Evolutionary conservation across 2,888 invertebrate species (phyloP).

Genomic region (Punctoribates punctum): DNA sequence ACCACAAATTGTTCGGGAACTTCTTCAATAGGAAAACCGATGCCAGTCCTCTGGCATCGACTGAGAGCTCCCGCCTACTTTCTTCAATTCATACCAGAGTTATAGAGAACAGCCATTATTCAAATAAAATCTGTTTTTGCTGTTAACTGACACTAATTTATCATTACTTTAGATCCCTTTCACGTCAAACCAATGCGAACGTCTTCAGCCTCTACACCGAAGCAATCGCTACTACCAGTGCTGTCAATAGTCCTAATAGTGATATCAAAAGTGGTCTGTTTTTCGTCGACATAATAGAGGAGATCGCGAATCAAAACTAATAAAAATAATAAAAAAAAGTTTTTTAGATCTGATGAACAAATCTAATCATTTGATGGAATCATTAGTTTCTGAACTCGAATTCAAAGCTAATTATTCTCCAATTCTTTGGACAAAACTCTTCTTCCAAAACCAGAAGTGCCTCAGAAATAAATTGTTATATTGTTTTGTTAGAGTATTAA

Average conservation of each 20-base stretch:
- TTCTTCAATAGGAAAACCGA: no score
- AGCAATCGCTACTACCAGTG: not conserved
- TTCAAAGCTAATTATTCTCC: not conserved
- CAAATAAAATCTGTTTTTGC: not conserved
- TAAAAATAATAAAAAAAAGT: not conserved
- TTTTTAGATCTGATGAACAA: constrained; percentile 2
- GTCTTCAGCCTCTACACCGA: constrained; percentile 15
- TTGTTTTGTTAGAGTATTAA: constrained; percentile 10
- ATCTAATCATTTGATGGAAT: not conserved
- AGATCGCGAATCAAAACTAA: not conserved
- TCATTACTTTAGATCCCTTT: constrained; percentile 34
- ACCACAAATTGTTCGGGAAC: no score
- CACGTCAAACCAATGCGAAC: constrained; percentile 34
- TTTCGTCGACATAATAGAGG: not conserved
- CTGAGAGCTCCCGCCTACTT: no score
- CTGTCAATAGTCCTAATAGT: constrained; percentile 25
- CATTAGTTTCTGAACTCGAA: not conserved
- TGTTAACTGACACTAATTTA: constrained; percentile 11
- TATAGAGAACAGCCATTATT: not conserved
- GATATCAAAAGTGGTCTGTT: constrained; percentile 16
- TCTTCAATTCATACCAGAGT: not conserved
- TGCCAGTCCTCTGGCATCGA: no score
- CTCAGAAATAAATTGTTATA: constrained; percentile 32
- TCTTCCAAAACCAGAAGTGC: constrained; percentile 34
- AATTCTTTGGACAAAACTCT: not conserved